Conservation (phyloP, 37 sponge, comb jelly and placozoan genomes). For the Hexactinellida sp. region DNA sequence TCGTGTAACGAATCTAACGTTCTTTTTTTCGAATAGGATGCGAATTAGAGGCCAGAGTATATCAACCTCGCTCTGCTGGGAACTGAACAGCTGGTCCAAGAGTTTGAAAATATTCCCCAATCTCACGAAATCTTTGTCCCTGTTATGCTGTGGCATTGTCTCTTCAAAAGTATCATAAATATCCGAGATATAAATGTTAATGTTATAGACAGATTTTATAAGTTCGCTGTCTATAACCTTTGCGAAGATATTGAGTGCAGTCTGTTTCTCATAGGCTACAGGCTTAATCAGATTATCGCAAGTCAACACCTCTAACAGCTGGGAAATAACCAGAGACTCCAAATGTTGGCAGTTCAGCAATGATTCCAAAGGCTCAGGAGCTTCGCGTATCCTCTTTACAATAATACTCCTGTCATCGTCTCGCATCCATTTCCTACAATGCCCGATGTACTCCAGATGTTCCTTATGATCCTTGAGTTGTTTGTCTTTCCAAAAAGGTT, state of each 20-base stretch:
- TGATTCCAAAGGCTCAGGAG: slow-evolving; percentile 1
- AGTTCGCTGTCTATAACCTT: background rate
- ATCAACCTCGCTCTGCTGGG: background rate
- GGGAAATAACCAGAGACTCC: background rate
- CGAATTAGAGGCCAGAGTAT: background rate
- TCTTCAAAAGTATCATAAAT: background rate
- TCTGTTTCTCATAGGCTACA: background rate
- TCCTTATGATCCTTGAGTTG: background rate
- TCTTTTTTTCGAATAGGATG: background rate
- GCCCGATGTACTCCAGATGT: background rate
- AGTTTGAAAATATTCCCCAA: background rate
- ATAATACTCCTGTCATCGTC: background rate
- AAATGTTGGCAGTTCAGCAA: background rate
- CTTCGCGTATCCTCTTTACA: background rate
- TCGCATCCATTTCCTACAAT: slow-evolving; percentile 15
- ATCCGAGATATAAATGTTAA: background rate
- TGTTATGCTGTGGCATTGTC: background rate
- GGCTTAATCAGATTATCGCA: background rate
- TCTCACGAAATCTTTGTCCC: background rate
- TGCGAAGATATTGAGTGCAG: background rate
- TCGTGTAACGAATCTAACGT: background rate
- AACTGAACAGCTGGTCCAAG: background rate
- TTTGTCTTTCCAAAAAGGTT: background rate
- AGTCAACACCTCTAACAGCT: background rate
- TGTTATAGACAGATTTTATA: background rate